Base-by-base conservation (phyloP, 1,140 invertebrate species). In the Phocides pigmalion region DNA sequence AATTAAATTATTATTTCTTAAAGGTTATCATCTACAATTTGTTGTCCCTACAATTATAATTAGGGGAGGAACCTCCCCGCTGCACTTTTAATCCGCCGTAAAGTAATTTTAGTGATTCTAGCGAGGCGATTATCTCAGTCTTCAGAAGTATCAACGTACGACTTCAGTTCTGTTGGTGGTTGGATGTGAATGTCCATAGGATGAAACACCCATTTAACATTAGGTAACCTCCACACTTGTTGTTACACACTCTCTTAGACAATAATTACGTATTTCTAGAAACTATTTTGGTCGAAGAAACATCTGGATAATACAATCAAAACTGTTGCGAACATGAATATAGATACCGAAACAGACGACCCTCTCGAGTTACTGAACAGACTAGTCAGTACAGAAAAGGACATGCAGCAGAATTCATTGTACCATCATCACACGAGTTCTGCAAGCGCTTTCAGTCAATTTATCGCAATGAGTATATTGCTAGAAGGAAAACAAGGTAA, bases 401-500 rank as follows among this genome's bases (percentile, higher is more conserved):
- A 66, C 4, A 65, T 92, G 58, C 46, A 64, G 3, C 41, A 74
- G 64, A 59, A 79, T 3, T 19, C 59, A 0, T 22, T 42, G 1
- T 82, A 73, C 37, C 94, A 95, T 64, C 70, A 66, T n/a, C 4
- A 58, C 1, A 88, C 88, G 0, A 91, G 90, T 0, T 62, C 74
- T 9, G 88, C 84, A 0, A 93, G 93, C 47, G 78, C 93, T 4
- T 77, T 86, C n/a, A 93, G 87, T 49, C 93, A 95, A 72, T 83
- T 94, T 6, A 72, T 94, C 1, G 82, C 92, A 1, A 92, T 95
- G 86, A 78, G 80, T 4, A 69, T 93, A 4, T 64, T 94, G 14
- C 67, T 92, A 4, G 92, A 92, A 59, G 89, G 91, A n/a, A 86
- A 81, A 41, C 56, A 82, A 49, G 91, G 92, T 93, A 79, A 63